Conservation (phyloP, 2,888 invertebrate genomes). For the Plagodis pulveraria region DNA sequence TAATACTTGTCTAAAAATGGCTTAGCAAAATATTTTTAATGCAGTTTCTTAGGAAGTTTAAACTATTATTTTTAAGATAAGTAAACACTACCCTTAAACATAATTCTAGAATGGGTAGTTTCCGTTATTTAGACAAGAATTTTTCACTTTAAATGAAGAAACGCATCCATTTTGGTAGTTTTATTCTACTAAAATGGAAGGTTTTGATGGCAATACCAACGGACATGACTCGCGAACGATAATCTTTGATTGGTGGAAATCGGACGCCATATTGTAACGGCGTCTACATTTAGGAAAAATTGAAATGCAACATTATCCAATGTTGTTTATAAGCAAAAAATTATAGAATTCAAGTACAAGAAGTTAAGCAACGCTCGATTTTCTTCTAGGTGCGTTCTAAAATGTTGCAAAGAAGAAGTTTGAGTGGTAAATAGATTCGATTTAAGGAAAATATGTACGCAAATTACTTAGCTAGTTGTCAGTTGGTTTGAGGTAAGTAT, state of each 20-base stretch:
- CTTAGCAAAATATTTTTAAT: constrained; percentile 30
- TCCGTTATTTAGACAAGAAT: constrained; percentile 24
- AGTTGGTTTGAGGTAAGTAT: constrained; percentile 67
- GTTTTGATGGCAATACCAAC: constrained; percentile 36
- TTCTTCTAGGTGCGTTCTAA: constrained; percentile 26
- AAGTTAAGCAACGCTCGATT: constrained; percentile 31
- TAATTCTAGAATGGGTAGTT: constrained; percentile 34
- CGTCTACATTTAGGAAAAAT: constrained; percentile 40
- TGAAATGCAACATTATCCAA: constrained; percentile 70
- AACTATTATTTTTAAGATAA: constrained; percentile 34
- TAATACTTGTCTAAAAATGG: constrained; percentile 22
- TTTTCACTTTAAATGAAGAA: constrained; percentile 20
- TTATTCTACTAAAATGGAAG: constrained; percentile 27
- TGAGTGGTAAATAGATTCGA: constrained; percentile 49
- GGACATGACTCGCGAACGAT: constrained; percentile 45
- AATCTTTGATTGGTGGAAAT: constrained; percentile 38
- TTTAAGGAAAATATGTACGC: constrained; percentile 78
- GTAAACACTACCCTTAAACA: constrained; percentile 32
- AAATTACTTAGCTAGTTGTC: constrained; percentile 75
- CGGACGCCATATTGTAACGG: constrained; percentile 33
- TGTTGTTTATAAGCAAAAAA: constrained; percentile 70
- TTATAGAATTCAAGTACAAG: constrained; percentile 69
- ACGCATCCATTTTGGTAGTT: constrained; percentile 11
- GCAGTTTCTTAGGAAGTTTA: constrained; percentile 35
- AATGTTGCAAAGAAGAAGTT: constrained; percentile 23